Base-by-base conservation (phyloP, 2,888 invertebrate species). In the Scaptomyza cyrtandrae region DNA sequence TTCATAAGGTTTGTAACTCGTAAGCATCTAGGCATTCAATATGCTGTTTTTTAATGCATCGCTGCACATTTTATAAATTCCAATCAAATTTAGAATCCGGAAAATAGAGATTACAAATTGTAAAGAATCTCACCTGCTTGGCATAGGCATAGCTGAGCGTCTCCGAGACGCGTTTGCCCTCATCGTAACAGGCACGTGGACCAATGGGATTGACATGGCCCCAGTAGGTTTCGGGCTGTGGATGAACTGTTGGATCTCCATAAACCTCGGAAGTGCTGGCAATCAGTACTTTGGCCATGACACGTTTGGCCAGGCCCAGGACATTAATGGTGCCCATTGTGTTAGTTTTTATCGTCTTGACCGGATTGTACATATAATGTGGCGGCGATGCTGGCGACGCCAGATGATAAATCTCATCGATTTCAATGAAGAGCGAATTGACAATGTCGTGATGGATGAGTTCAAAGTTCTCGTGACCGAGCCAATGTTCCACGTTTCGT, bases 321-420 rank as follows among this genome's bases (percentile, higher is more conserved):
- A 98, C 96, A 93, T 98, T 98, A 68, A 98, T 98, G 31, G 98
- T 98, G 56, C 92, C 99, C 90, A 99, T 94, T 1, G 99, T 98
- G 92, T 99, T 99, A 0, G 99, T 99, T 93, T 99, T 99, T 78
- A 99, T 97, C 14, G 99, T 99, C 93, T 99, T 99, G 3, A 99
- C 99, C 33, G 99, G 99, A 93, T 99, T 99, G 90, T 97, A 96
- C 99, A 99, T 99, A 91, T 99, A 99, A 93, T 99, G 99, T 0
- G 98, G 99, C 24, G 99, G 99, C 80, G 98, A 98, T 1, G 99
- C 99, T 10, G 99, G 99, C 90, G 99, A 99, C 16, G 99, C 99
- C 89, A 99, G 93, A 92, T 99, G 99, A 92, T 99, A 99, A 89
- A 99, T 99, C 93, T 99, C 97, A 92, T 97, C 97, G 56, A 99